These are phyloP conservation scores for Brotula barbata DNA, from an alignment of 2,797 vertebrate genomes.

Conservation along the genomic window DNA sequence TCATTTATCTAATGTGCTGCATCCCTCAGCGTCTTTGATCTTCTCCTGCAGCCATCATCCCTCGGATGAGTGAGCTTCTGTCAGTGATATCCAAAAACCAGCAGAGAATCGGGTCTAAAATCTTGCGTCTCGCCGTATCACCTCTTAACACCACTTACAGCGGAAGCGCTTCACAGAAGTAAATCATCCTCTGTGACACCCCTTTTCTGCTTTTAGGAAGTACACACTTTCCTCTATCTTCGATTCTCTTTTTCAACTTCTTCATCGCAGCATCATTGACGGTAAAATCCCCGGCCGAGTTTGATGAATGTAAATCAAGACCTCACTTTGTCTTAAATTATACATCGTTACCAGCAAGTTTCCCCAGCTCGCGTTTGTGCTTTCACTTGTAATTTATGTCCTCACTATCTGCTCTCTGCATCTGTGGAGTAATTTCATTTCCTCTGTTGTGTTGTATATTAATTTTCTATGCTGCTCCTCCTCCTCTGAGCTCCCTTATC, in stretches of 20 bases:
- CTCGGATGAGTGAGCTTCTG: too few relatives aligned
- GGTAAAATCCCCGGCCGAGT: not conserved
- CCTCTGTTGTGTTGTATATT: conserved; percentile 51
- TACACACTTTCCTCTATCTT: conserved; percentile 8
- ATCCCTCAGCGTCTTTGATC: too few relatives aligned
- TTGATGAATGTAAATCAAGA: not conserved
- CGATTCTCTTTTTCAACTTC: not conserved
- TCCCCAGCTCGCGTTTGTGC: conserved; percentile 12
- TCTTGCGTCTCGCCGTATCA: not conserved
- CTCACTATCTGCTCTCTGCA: conserved; percentile 32
- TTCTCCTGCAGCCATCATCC: too few relatives aligned
- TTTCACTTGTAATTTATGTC: conserved; percentile 52
- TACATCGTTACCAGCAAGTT: not conserved
- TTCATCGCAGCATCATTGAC: not conserved
- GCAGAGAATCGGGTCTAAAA: too few relatives aligned
- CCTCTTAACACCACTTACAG: conserved; percentile 3
- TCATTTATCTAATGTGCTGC: too few relatives aligned
- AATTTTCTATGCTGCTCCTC: conserved; percentile 26
- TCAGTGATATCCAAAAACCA: too few relatives aligned
- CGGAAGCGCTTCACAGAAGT: conserved; percentile 33
- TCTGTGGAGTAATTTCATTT: conserved; percentile 65
- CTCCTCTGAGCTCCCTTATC: conserved; percentile 37
- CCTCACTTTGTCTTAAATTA: not conserved
- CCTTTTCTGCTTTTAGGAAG: conserved; percentile 48
- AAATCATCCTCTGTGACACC: conserved; percentile 8